phyloP scores from a whole-genome alignment of 2,888 invertebrate species.

The Byasa hedistus region DNA sequence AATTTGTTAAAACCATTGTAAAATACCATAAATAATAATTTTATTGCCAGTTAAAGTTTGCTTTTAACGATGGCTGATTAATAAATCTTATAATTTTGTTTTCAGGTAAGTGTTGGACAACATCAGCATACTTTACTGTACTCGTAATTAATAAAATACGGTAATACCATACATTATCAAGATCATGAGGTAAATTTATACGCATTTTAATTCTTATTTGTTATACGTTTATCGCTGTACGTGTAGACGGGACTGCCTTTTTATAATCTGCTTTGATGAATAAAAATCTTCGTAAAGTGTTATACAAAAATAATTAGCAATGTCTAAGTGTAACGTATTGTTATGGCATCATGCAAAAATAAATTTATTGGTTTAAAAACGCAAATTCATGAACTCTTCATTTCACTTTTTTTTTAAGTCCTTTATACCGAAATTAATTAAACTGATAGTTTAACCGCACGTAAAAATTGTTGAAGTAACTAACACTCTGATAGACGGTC shows the following conservation, averaged over 20 bases:
- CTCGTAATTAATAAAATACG: constrained; percentile 5
- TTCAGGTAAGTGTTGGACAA: constrained; percentile 39
- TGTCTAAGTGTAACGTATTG: neutral
- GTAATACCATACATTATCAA: constrained; percentile 16
- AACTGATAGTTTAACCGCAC: no score
- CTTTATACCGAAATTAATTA: no score
- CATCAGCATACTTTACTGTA: constrained; percentile 17
- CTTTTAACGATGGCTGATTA: constrained; percentile 41
- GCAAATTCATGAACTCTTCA: no score
- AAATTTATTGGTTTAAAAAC: no score
- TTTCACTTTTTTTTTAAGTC: no score
- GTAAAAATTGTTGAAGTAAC: neutral
- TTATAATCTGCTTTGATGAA: neutral
- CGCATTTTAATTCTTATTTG: neutral
- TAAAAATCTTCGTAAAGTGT: no score
- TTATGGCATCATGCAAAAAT: neutral
- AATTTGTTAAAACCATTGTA: constrained; percentile 9
- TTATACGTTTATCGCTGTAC: neutral
- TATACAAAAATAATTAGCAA: neutral
- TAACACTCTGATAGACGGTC: neutral
- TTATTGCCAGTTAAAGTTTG: constrained; percentile 42
- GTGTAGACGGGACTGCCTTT: neutral
- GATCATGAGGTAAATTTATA: constrained; percentile 4
- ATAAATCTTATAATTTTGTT: constrained; percentile 46
- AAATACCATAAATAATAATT: constrained; percentile 31